phyloP scores from a whole-genome alignment of 2,797 vertebrate genomes.

The Zenarchopterus dispar region DNA sequence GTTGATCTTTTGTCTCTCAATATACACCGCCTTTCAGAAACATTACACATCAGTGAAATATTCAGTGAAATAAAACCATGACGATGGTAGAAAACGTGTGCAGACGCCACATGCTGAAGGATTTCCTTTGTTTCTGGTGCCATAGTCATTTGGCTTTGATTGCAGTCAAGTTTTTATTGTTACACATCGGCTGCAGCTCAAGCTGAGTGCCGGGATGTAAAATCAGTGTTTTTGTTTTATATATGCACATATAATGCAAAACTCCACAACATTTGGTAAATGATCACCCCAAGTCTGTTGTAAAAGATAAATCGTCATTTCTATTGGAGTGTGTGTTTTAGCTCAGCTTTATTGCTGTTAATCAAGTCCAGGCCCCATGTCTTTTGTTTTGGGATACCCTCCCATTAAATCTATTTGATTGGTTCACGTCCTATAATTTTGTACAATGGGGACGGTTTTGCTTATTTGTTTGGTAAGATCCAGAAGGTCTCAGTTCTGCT shows the following conservation, averaged over 20 bases:
- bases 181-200: conserved; percentile 7
- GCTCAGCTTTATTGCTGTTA: conserved; percentile 21
- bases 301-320: not conserved
- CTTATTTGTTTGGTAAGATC: conserved; percentile 78
- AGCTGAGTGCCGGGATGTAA: conserved; percentile 11
- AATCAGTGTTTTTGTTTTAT: conserved; percentile 10
- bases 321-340: not conserved
- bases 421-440: conserved; percentile 54
- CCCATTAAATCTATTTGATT: conserved; percentile 40
- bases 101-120: not conserved
- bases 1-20: too few species aligned
- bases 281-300: not conserved
- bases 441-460: conserved; percentile 72
- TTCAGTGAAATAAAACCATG: not conserved
- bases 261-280: not conserved
- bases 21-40: too few species aligned
- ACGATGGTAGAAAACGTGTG: not conserved
- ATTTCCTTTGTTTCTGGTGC: not conserved
- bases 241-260: not conserved
- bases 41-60: too few species aligned
- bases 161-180: conserved; percentile 2
- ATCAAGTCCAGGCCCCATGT: conserved; percentile 20
- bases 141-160: conserved; percentile 3
- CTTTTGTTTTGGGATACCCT: conserved; percentile 45
- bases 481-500: conserved; percentile 82